phyloP scores from a whole-genome alignment of 2,797 vertebrate genomes.

The Danionella dracula region DNA sequence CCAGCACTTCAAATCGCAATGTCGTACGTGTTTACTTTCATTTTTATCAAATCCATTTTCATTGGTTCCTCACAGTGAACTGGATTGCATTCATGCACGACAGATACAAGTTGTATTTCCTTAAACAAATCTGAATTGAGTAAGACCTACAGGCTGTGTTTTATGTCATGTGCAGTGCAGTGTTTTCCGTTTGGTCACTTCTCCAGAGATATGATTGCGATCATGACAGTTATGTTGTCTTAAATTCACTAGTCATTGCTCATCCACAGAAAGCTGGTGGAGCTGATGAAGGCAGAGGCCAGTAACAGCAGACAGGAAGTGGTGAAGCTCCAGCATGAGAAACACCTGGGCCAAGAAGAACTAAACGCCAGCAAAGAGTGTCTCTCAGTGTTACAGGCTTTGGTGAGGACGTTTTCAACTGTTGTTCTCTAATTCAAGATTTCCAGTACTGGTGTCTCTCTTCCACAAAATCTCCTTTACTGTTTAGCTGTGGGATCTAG shows the following conservation, averaged over 20 bases:
- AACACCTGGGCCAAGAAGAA: constrained; percentile 41
- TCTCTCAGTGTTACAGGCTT: constrained; percentile 49
- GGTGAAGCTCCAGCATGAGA: constrained; percentile 50
- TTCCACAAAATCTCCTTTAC: too few relatives aligned
- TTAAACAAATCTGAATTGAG: too few relatives aligned
- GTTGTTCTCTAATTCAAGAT: neutral
- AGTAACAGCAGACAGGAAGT: constrained; percentile 48
- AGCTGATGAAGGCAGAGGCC: constrained; percentile 50
- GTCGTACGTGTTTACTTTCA: too few relatives aligned
- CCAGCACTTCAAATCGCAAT: too few relatives aligned
- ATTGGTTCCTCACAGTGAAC: too few relatives aligned
- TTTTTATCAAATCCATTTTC: too few relatives aligned
- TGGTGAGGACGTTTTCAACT: constrained; percentile 52
- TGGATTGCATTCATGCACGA: too few relatives aligned
- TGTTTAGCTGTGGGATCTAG: neutral
- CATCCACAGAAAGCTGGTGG: constrained; percentile 52
- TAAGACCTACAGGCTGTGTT: too few relatives aligned
- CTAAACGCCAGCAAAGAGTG: constrained; percentile 47
- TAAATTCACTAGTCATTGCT: neutral
- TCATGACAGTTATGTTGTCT: neutral
- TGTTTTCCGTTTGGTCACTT: too few relatives aligned
- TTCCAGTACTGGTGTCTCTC: constrained; percentile 38
- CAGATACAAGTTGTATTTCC: too few relatives aligned
- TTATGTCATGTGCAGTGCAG: too few relatives aligned
- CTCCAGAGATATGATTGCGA: too few relatives aligned